These are phyloP conservation scores for Pachypeltis micranthus DNA, from an alignment of 1,140 invertebrate genomes.

Conservation along the genomic window DNA sequence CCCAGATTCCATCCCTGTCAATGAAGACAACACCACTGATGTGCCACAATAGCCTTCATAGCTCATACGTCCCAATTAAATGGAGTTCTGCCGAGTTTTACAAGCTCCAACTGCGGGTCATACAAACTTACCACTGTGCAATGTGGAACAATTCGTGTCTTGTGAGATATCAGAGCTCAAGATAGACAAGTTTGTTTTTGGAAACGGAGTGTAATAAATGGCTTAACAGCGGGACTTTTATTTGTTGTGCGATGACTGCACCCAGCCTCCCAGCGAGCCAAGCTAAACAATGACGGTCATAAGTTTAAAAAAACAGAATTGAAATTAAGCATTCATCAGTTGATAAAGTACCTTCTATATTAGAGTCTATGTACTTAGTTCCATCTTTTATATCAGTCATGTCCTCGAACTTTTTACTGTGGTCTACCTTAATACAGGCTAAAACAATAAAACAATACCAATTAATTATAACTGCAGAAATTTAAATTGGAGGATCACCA, in stretches of 20 bases:
- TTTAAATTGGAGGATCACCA: background rate
- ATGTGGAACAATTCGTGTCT: no score
- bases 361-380: slow-evolving; percentile 13
- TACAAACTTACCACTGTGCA: no score
- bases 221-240: no score
- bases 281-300: background rate
- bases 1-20: no score
- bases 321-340: background rate
- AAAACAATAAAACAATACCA: slow-evolving; percentile 10
- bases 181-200: no score
- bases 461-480: slow-evolving; percentile 1
- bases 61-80: no score
- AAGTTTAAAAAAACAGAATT: background rate
- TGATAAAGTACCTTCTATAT: slow-evolving; percentile 13
- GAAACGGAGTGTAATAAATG: no score
- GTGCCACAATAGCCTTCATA: no score
- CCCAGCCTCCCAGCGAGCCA: background rate
- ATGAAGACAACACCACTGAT: no score
- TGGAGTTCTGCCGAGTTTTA: no score
- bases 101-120: no score
- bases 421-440: slow-evolving; percentile 10
- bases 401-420: slow-evolving; percentile 16
- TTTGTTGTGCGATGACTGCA: background rate
- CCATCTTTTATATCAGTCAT: slow-evolving; percentile 5
- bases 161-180: no score